phyloP scores from a whole-genome alignment of 2,888 invertebrate genomes.

The Nemapogon koenigi region DNA sequence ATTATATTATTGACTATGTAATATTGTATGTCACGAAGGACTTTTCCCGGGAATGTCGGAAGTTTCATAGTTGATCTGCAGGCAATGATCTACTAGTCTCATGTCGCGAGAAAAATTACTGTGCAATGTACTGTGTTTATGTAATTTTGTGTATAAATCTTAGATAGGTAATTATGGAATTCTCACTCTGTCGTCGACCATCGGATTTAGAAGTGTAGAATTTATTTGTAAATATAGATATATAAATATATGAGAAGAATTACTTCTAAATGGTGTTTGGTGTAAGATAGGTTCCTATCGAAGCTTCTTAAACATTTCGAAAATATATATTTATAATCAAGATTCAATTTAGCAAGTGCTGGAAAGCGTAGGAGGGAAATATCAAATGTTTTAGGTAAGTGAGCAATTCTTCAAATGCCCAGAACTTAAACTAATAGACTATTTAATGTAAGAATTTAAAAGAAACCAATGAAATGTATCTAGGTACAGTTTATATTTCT shows the following conservation, averaged over 20 bases:
- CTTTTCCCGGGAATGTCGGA: too few species aligned
- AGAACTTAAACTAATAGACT: too few species aligned
- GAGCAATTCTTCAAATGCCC: too few species aligned
- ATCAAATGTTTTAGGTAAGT: too few species aligned
- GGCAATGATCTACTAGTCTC: conserved; percentile 17
- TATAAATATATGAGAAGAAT: background rate
- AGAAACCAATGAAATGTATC: too few species aligned
- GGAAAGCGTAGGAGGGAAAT: too few species aligned
- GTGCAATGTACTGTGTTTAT: conserved; percentile 60
- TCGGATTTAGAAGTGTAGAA: conserved; percentile 48
- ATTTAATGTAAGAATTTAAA: too few species aligned
- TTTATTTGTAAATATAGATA: conserved; percentile 50
- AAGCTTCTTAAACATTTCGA: conserved; percentile 52
- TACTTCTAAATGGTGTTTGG: conserved; percentile 46
- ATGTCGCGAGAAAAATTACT: conserved; percentile 43
- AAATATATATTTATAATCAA: conserved; percentile 59
- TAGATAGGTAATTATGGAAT: conserved; percentile 60
- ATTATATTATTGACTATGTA: too few species aligned
- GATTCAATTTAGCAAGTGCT: conserved; percentile 50
- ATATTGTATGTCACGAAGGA: too few species aligned
- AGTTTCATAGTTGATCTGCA: too few species aligned
- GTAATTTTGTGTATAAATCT: conserved; percentile 18
- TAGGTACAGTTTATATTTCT: too few species aligned
- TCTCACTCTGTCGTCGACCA: conserved; percentile 51
- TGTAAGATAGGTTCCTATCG: conserved; percentile 60